Conservation (phyloP, 2,888 invertebrate genomes). For the Drosophila parthenogenetica region DNA sequence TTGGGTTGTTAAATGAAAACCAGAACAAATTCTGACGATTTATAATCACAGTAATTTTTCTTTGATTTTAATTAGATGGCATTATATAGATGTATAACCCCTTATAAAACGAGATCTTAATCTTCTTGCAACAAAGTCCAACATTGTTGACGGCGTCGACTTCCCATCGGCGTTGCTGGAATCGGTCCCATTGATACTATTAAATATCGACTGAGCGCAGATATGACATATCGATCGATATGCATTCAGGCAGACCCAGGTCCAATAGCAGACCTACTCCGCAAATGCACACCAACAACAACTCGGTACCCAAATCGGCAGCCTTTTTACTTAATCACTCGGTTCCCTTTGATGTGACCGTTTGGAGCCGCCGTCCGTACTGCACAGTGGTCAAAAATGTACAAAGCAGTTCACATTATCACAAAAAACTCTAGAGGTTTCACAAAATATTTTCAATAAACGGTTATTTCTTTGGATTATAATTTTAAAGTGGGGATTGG, state of each 20-base stretch:
- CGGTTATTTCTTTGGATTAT: no score
- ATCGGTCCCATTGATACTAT: conserved; percentile 43
- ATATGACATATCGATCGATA: conserved; percentile 49
- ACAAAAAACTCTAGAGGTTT: no score
- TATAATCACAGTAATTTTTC: conserved; percentile 65
- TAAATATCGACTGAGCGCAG: conserved; percentile 32
- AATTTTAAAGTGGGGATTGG: no score
- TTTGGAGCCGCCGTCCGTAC: conserved; percentile 9
- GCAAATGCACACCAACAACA: conserved; percentile 7
- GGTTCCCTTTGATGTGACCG: conserved; percentile 72
- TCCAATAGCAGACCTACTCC: conserved; percentile 2
- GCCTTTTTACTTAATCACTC: conserved; percentile 75
- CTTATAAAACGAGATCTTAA: conserved; percentile 64
- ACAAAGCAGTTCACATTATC: background rate
- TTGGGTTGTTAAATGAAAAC: conserved; percentile 3
- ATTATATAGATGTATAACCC: conserved; percentile 33
- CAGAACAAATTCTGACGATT: conserved; percentile 42
- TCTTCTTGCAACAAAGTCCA: conserved; percentile 57
- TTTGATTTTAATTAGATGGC: conserved; percentile 70
- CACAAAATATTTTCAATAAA: no score
- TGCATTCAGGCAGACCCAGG: conserved; percentile 24
- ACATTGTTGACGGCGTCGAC: background rate
- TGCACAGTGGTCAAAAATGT: background rate
- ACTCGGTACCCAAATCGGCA: conserved; percentile 62
- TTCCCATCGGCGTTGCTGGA: conserved; percentile 18